Evolutionary conservation across 1,140 invertebrate species (phyloP), one percentile per base, ranked within the genome.

Genomic region (Orussus abietinus): DNA sequence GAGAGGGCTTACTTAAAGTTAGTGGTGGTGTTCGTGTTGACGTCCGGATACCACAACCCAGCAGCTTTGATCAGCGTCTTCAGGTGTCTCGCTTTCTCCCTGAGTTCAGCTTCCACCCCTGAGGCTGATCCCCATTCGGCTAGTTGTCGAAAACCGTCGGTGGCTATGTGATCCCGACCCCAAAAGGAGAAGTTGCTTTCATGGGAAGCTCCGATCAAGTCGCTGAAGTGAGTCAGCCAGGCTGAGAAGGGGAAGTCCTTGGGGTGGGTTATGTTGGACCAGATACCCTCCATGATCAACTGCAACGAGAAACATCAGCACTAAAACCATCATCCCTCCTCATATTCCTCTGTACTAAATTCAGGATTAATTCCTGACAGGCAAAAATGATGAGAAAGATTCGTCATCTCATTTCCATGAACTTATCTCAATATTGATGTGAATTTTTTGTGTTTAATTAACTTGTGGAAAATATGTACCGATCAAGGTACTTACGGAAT

Each of bases 201-300:
- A 62, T 99, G 97, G 0, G 90, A 89, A 4, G 93, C 96, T 0
- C 96, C 97, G 50, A 99, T 91, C 15, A 99, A 80, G 70, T 99
- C 96, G 7, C 94, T 98, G 75, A 99, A 99, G 69, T 99, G 96
- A 0, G 95, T 93, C 47, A 97, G 72, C 85, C 89, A 93, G 12
- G 81, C 62, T 7, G 86, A 84, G 51, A 85, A 83, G 4, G 96
- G 97, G 72, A 91, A 99, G 65, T 98, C 90, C 74, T 93, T 97
- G 0, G 96, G 96, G 70, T 99, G 97, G 0, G 94, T 98, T 56
- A 85, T 78, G 39, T 89, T 83, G 0, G 93, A 95, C 97, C 97
- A 99, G 12, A 96, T 80, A 0, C 96, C 96, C 74, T 98, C 85
- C 69, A 99, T 96, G 25, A 86, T 83, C 62, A 92, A 69, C 89